Evolutionary conservation across 2,797 vertebrate species (phyloP), one percentile per base, ranked within the genome.

Genomic region (Myripristis murdjan): DNA sequence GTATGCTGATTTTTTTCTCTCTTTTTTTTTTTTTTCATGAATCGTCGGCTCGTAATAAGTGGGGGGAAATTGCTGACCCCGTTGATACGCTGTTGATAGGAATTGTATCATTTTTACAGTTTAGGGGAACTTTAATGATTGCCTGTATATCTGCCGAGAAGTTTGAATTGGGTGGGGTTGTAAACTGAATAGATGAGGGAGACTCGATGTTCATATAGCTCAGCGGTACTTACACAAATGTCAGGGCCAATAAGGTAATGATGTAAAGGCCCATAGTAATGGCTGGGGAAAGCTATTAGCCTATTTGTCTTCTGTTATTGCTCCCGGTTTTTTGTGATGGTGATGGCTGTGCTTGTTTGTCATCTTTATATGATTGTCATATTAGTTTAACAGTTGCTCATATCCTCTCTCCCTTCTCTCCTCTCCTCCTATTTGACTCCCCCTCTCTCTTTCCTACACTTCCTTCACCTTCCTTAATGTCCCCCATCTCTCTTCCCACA

Each of bases 161-260:
- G 75, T 87, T 82, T 73, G 70, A 79, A 70, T 73, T 35, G 67
- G 82, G 72, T 64, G 46, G 68, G 63, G 60, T 56, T 60, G 75
- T 82, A 84, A 87, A 84, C 33, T 65, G 60, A 80, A 82, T 75
- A 71, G 72, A 84, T 75, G 61, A 60, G 63, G 44, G 54, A 6
- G 33, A 35, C 41, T 61, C 51, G 54, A 48, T 79, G 76, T 77
- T 80, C 75, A 58, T 74, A 59, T 58, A 82, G 79, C 76, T 75
- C 71, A 73, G 85, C 16, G 52, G 51, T 67, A 81, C 78, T 72
- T 79, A 54, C 81, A 86, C 74, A 87, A 86, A 82, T 81, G 85
- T 82, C 87, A 82, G 71, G 64, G 67, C 80, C 87, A 86, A 85
- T 90, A 86, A 88, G 82, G 73, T 88, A 79, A 85, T 85, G 81